phyloP scores from a whole-genome alignment of 1,140 invertebrate species.

The Nebria ingens region DNA sequence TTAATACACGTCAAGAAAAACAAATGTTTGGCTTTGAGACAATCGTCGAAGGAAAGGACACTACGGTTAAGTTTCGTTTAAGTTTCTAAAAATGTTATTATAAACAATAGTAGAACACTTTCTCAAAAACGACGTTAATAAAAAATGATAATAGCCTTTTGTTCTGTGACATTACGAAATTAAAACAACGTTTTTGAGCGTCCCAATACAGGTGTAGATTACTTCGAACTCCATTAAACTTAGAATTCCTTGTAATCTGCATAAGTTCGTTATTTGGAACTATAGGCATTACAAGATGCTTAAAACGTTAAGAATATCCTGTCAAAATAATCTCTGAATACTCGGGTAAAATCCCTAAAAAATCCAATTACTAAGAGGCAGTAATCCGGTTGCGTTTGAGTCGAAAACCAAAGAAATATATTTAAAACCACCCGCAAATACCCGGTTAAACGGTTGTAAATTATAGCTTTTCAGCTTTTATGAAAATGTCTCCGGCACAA shows the following conservation, averaged over 20 bases:
- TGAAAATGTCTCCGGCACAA: constrained; percentile 6
- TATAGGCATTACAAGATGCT: neutral
- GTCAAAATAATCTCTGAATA: constrained; percentile 1
- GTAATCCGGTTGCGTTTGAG: neutral
- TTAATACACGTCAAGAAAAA: neutral
- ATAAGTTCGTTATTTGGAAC: neutral
- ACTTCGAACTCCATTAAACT: neutral
- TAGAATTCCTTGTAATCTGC: neutral
- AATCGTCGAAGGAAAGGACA: neutral
- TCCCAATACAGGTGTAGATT: too few species aligned
- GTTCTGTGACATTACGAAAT: too few species aligned
- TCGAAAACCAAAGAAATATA: neutral
- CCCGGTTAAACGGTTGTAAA: constrained; percentile 5
- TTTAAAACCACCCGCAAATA: constrained; percentile 3
- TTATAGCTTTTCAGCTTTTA: constrained; percentile 8
- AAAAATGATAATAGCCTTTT: neutral
- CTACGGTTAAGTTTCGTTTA: neutral
- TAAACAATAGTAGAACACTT: neutral
- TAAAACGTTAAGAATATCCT: neutral
- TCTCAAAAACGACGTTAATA: neutral
- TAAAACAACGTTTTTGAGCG: too few species aligned
- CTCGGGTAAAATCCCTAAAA: neutral
- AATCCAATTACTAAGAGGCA: neutral
- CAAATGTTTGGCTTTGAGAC: neutral
- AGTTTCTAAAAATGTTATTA: too few species aligned